Evolutionary conservation across 1,140 invertebrate species (phyloP).

Genomic region (Chrysomallon squamiferum): DNA sequence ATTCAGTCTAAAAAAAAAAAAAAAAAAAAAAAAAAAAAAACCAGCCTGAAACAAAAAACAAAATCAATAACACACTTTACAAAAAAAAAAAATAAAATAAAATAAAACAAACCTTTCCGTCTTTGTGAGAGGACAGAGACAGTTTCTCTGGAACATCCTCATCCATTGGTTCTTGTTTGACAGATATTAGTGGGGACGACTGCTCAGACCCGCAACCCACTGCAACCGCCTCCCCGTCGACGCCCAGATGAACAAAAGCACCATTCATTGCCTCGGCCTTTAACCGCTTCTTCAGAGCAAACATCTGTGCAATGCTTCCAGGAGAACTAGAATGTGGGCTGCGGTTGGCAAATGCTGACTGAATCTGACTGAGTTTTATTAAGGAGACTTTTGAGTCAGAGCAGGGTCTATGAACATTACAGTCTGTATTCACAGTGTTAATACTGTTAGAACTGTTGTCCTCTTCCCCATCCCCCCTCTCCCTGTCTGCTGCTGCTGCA

Average conservation of each 20-base stretch:
- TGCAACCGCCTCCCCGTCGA: background rate
- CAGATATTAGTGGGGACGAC: background rate
- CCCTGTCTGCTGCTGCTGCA: no score
- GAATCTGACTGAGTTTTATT: constrained; percentile 25
- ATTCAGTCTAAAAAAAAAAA: no score
- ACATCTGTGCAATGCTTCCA: constrained; percentile 2
- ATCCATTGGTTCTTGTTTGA: constrained; percentile 1
- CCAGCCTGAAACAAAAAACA: no score
- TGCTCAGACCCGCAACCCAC: no score
- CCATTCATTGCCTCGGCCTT: constrained; percentile 7
- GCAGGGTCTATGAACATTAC: no score
- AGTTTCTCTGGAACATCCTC: background rate
- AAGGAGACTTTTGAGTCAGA: constrained; percentile 14
- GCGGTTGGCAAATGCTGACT: constrained; percentile 18
- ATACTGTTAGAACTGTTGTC: no score
- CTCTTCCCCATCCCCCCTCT: no score
- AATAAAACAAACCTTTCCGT: constrained; percentile 2
- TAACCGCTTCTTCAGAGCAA: constrained; percentile 1
- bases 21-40: no score
- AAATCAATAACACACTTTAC: no score
- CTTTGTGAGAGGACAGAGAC: background rate
- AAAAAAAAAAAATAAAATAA: no score
- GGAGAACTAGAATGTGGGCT: background rate
- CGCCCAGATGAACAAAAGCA: background rate
- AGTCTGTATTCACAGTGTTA: no score